Evolutionary conservation across 2,888 invertebrate genomes (phyloP).

Genomic region (Apodemia duryi): DNA sequence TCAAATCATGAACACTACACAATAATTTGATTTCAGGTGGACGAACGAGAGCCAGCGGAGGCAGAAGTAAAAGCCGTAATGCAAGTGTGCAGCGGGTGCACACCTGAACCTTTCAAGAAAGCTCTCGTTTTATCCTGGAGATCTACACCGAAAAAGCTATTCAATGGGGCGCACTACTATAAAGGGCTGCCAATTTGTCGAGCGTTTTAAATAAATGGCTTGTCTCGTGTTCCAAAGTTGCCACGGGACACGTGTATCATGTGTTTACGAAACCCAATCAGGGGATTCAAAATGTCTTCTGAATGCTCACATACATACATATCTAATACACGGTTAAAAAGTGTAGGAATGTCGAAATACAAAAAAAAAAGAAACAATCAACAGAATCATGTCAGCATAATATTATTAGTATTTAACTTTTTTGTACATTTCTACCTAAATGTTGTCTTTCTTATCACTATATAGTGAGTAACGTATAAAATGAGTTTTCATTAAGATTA

Average conservation of each 20-base stretch:
- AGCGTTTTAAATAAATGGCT: conserved; percentile 65
- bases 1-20: no score
- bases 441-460: no score
- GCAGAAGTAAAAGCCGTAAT: conserved; percentile 90
- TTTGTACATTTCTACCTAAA: no score
- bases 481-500: no score
- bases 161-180: conserved; percentile 84
- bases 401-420: no score
- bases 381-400: no score
- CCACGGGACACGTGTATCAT: background rate
- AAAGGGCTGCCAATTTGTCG: conserved; percentile 83
- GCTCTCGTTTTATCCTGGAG: conserved; percentile 90
- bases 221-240: background rate
- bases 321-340: background rate
- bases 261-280: background rate
- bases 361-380: no score
- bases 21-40: conserved; percentile 63
- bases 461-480: no score
- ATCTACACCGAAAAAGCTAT: conserved; percentile 83
- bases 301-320: background rate
- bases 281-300: background rate
- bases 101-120: conserved; percentile 88
- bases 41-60: conserved; percentile 90
- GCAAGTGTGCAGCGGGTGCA: conserved; percentile 87
- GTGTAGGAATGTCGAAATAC: no score